Conservation (phyloP, 2,113 vertebrate species). For the Mesembrinibis cayennensis region DNA sequence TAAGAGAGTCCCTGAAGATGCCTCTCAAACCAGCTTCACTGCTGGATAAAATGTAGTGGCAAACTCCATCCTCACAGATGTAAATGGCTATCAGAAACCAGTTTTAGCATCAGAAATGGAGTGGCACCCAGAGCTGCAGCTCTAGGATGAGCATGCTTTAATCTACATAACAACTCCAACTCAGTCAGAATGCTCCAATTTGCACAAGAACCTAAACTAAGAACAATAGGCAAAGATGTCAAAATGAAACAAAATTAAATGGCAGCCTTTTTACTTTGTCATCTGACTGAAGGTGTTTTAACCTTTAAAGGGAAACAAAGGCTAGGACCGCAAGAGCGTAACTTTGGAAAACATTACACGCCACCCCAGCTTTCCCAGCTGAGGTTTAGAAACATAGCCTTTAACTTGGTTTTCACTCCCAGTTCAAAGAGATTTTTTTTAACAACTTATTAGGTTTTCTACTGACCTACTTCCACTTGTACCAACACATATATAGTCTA, state of each 20-base stretch:
- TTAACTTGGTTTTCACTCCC: neutral
- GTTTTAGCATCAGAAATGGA: neutral
- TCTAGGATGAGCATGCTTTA: neutral
- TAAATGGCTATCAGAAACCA: neutral
- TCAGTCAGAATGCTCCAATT: neutral
- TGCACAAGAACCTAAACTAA: neutral
- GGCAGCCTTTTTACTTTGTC: neutral
- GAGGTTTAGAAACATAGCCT: neutral
- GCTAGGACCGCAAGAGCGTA: neutral
- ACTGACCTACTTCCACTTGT: neutral
- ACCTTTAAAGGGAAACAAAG: neutral
- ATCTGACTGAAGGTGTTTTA: neutral
- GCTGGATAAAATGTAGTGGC: neutral
- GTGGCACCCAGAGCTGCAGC: neutral
- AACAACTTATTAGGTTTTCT: neutral
- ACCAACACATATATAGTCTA: neutral
- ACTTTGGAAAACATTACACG: neutral
- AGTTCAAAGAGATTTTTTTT: neutral
- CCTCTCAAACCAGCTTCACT: neutral
- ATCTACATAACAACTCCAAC: neutral
- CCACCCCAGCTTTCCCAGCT: rapidly evolving
- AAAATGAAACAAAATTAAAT: neutral
- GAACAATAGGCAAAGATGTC: neutral
- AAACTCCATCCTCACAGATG: neutral
- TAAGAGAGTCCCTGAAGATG: neutral